Evolutionary conservation across 2,888 invertebrate genomes (phyloP), one percentile per base, ranked within the genome.

Genomic region (Sesia apiformis): DNA sequence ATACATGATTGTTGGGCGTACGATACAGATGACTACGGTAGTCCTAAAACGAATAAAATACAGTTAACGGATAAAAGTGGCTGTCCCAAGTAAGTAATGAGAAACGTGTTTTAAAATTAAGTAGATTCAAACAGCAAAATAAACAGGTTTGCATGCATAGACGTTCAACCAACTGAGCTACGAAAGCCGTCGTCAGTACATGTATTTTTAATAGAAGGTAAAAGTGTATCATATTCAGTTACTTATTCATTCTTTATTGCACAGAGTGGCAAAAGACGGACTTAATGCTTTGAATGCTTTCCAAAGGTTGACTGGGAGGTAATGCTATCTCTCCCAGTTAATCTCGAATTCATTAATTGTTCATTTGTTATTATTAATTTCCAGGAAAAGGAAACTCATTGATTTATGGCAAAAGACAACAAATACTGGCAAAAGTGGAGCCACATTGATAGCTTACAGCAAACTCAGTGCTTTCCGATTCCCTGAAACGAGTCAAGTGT

Each of bases 1-100:
- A 93, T 94, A 41, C 90, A 93, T 56, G 94, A 94, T 69, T 94
- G 94, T 65, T 94, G 93, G 91, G 94, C 94, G 0, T 93, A 93
- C 56, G 93, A 93, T 62, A 90, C 84, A 57, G 92, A 92, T 53
- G 88, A 92, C 57, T 93, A 93, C 64, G 90, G 92, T 55, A 85
- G 84, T 50, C 77, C 89, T 1, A 82, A 83, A 6, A 92, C 93
- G 0, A 91, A 89, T 54, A 92, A 90, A 65, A 83, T 94, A 38
- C 93, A 93, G 66, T 82, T 94, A 0, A 93, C 93, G 0, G 93
- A 93, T 66, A 91, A 90, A 60, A 86, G 91, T 58, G 94, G 94
- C 41, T 94, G 94, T 64, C 93, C 93, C 0, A 91, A 90, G 93
- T 92, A 84, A 84, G 85, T 67, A n/a, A 42, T 23, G 23, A 23